A percentile compares a stretch with the other conserved stretches of the same genome.
Conservation (phyloP, 2,888 invertebrate species). For the Thymelicus acteon region DNA sequence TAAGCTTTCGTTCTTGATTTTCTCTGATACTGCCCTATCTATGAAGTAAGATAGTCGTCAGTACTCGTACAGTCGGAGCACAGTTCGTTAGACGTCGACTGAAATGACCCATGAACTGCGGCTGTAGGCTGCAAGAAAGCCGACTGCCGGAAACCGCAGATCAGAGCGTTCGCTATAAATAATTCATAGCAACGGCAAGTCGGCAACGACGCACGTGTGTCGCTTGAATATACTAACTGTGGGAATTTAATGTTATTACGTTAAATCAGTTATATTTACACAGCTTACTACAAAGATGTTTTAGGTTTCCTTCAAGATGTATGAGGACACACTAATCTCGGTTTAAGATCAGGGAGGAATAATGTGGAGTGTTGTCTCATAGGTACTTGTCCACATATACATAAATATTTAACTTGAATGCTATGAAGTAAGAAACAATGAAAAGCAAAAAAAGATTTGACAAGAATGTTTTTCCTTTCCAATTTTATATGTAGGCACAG, state of each 20-base stretch:
- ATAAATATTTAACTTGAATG: too few species aligned
- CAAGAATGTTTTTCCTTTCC: too few species aligned
- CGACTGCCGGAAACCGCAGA: constrained; percentile 50
- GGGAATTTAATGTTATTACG: constrained; percentile 20
- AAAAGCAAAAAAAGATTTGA: too few species aligned
- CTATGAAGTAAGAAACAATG: too few species aligned
- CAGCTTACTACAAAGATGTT: too few species aligned
- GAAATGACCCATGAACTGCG: constrained; percentile 42
- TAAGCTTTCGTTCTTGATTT: neutral
- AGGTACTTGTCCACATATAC: too few species aligned
- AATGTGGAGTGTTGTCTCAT: too few species aligned
- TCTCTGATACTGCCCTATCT: neutral
- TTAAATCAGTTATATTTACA: too few species aligned
- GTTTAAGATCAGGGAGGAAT: too few species aligned
- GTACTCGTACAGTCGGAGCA: neutral
- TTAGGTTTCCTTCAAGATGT: too few species aligned
- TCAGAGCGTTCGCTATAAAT: constrained; percentile 48
- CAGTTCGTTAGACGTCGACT: constrained; percentile 3
- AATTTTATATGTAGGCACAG: too few species aligned
- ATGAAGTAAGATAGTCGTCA: neutral
- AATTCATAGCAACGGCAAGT: constrained; percentile 37
- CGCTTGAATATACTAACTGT: constrained; percentile 16
- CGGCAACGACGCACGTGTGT: constrained; percentile 41
- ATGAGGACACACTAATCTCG: too few species aligned
- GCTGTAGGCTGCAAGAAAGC: constrained; percentile 41